phyloP scores from a whole-genome alignment of 2,888 invertebrate genomes.

The Tetranychus truncatus region DNA sequence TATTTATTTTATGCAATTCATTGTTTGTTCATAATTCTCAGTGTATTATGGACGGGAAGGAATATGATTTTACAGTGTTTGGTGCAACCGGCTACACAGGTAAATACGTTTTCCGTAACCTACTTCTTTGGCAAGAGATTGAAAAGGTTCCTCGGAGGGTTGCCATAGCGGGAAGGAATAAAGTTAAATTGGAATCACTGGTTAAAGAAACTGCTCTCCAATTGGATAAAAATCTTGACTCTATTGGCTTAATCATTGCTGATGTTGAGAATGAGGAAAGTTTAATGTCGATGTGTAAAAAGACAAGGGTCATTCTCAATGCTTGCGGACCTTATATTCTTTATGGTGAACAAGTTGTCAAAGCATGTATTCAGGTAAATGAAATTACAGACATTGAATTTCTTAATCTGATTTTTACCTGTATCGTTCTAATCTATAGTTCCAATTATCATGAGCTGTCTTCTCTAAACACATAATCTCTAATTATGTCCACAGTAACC shows the following conservation, averaged over 20 bases:
- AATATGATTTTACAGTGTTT: conserved; percentile 45
- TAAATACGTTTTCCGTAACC: conserved; percentile 33
- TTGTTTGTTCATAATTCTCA: too few species aligned
- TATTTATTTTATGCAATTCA: too few species aligned
- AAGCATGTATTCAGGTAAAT: conserved; percentile 52
- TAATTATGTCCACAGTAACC: too few species aligned
- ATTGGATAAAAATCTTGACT: conserved; percentile 30
- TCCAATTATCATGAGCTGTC: background rate
- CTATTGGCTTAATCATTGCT: conserved; percentile 53
- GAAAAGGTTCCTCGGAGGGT: conserved; percentile 37
- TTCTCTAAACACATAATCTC: background rate
- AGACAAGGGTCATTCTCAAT: conserved; percentile 61
- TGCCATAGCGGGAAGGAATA: conserved; percentile 69
- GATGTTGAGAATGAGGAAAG: conserved; percentile 56
- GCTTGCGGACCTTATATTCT: conserved; percentile 70
- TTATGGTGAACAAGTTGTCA: conserved; percentile 72
- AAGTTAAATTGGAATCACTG: conserved; percentile 38
- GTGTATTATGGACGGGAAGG: background rate
- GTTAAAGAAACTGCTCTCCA: conserved; percentile 37
- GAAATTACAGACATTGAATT: background rate
- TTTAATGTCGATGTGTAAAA: conserved; percentile 56
- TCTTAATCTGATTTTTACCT: too few species aligned
- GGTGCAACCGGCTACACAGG: conserved; percentile 91
- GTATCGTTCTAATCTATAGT: too few species aligned
- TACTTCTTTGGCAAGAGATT: background rate